Evolutionary conservation across 1,140 invertebrate species (phyloP).

Genomic region (Meloidogyne hapla): DNA sequence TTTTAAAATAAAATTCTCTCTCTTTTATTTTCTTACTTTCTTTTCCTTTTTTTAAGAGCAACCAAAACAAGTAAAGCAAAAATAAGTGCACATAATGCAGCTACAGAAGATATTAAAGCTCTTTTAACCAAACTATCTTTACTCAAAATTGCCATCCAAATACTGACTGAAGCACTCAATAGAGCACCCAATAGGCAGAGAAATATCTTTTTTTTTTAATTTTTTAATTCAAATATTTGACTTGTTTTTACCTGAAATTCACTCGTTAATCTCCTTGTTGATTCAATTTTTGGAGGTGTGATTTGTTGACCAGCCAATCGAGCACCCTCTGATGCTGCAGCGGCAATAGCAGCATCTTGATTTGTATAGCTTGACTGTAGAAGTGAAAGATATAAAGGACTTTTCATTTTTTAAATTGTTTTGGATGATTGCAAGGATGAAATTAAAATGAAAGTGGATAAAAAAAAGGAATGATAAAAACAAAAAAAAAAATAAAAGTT

Average conservation of each 20-base stretch:
- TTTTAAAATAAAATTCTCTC: background rate
- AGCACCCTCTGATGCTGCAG: constrained; percentile 12
- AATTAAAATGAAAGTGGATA: background rate
- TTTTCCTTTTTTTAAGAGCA: constrained; percentile 11
- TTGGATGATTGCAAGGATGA: background rate
- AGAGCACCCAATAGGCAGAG: constrained; percentile 17
- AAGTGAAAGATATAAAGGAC: background rate
- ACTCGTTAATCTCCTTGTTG: constrained; percentile 12
- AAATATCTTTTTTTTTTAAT: constrained; percentile 5
- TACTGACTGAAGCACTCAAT: constrained; percentile 23
- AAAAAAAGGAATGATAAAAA: background rate
- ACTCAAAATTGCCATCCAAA: constrained; percentile 31
- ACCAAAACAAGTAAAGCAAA: constrained; percentile 20
- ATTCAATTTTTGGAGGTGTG: constrained; percentile 14
- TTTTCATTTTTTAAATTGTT: constrained; percentile 1
- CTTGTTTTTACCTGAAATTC: constrained; percentile 4
- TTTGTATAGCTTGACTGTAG: constrained; percentile 12
- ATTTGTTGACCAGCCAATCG: constrained; percentile 17
- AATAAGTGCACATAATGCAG: constrained; percentile 21
- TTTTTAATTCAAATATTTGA: background rate
- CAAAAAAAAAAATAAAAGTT: background rate
- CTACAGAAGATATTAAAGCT: constrained; percentile 21
- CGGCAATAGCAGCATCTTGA: constrained; percentile 18
- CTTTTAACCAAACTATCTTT: background rate
- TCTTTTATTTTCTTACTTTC: background rate